Evolutionary conservation across 2,797 vertebrate species (phyloP).

Genomic region (Hoplostethus atlanticus): DNA sequence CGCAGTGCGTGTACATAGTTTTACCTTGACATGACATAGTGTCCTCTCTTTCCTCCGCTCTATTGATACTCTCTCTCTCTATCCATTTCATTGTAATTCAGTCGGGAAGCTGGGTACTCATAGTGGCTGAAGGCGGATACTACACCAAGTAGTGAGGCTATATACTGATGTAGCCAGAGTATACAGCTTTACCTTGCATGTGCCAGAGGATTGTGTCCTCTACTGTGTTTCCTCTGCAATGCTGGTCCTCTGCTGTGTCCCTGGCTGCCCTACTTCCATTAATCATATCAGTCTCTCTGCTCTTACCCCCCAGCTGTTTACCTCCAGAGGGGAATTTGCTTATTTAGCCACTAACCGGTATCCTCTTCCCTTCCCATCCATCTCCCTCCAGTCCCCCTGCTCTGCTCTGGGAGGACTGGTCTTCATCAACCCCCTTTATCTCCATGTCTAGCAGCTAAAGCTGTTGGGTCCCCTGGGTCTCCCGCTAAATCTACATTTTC

Average conservation of each 20-base stretch:
- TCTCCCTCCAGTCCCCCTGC: slow-evolving; percentile 38
- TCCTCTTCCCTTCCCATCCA: slow-evolving; percentile 52
- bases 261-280: slow-evolving; percentile 84
- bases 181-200: slow-evolving; percentile 68
- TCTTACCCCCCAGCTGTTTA: slow-evolving; percentile 69
- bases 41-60: slow-evolving; percentile 65
- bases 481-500: slow-evolving; percentile 45
- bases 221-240: slow-evolving; percentile 71
- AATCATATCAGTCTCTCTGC: slow-evolving; percentile 78
- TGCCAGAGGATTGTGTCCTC: slow-evolving; percentile 72
- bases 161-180: slow-evolving; percentile 42
- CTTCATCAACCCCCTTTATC: slow-evolving; percentile 6
- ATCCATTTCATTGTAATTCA: slow-evolving; percentile 73
- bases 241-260: slow-evolving; percentile 72
- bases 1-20: slow-evolving; percentile 73
- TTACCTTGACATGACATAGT: slow-evolving; percentile 79
- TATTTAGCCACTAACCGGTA: slow-evolving; percentile 72
- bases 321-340: slow-evolving; percentile 80
- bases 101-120: slow-evolving; percentile 67
- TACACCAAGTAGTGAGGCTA: slow-evolving; percentile 65
- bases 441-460: slow-evolving; percentile 9
- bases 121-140: slow-evolving; percentile 64
- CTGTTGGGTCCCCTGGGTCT: neutral
- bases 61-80: slow-evolving; percentile 53
- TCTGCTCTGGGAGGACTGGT: neutral